phyloP scores from a whole-genome alignment of 1,140 invertebrate genomes.

The Drosophila kohkoa region DNA sequence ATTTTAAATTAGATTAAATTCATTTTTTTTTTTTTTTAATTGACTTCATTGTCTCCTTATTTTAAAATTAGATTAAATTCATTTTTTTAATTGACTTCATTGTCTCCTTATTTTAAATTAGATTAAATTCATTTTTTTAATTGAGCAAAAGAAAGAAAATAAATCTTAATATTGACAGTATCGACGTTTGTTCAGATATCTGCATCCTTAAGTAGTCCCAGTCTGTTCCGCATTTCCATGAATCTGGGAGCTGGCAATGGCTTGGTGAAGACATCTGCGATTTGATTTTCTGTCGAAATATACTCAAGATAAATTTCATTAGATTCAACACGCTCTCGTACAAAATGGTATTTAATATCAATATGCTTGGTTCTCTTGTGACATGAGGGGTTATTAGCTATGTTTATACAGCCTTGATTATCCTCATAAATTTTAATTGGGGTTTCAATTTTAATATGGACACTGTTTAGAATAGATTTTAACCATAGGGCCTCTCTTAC shows the following conservation, averaged over 20 bases:
- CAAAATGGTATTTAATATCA: conserved; percentile 16
- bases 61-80: no score
- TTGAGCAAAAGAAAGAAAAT: no score
- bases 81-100: no score
- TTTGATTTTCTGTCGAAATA: conserved; percentile 7
- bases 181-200: no score
- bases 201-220: no score
- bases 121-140: no score
- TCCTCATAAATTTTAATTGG: conserved; percentile 18
- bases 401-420: conserved; percentile 18
- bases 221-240: no score
- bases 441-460: neutral
- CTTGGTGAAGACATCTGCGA: conserved; percentile 6
- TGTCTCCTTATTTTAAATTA: no score
- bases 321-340: neutral
- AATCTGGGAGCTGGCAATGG: conserved; percentile 6
- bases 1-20: no score
- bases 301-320: neutral
- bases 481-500: conserved; percentile 51
- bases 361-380: conserved; percentile 18
- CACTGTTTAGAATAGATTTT: neutral
- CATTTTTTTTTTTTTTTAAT: no score
- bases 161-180: no score
- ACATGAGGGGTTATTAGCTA: conserved; percentile 12
- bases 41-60: no score